Conservation (phyloP, 2,113 vertebrate species). For the Eleginops maclovinus region DNA sequence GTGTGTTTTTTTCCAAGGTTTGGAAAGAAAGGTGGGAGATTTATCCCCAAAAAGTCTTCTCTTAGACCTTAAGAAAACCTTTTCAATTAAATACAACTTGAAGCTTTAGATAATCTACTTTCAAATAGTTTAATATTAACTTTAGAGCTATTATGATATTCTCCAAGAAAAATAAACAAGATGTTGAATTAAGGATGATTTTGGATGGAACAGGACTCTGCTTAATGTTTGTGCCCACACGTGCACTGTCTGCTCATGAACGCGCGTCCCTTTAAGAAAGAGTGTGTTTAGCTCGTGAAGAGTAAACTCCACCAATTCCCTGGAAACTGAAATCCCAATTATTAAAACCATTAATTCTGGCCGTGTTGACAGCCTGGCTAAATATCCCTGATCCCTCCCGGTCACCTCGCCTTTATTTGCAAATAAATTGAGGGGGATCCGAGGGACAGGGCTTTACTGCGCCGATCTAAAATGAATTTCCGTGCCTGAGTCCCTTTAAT, state of each 20-base stretch:
- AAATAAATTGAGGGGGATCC: constrained; percentile 99
- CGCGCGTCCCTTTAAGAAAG: constrained; percentile 3
- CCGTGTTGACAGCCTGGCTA: constrained; percentile 97
- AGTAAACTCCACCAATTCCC: constrained; percentile 90
- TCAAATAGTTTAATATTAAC: too few relatives aligned
- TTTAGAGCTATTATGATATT: too few relatives aligned
- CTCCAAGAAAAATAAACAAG: background rate
- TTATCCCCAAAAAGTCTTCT: too few relatives aligned
- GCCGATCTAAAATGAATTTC: constrained; percentile 95
- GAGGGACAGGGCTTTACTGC: constrained; percentile 92
- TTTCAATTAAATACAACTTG: too few relatives aligned
- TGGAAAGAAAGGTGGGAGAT: too few relatives aligned
- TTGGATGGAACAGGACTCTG: constrained; percentile 26
- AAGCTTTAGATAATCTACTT: too few relatives aligned
- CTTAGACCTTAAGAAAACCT: too few relatives aligned
- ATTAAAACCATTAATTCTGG: constrained; percentile 99
- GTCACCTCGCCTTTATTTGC: constrained; percentile 99
- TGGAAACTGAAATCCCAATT: constrained; percentile 96
- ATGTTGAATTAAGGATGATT: constrained; percentile 47
- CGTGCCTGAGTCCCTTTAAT: constrained; percentile 97
- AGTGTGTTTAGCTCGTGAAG: constrained; percentile 80
- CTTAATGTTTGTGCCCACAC: background rate
- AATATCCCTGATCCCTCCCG: constrained; percentile 98
- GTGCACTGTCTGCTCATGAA: background rate
- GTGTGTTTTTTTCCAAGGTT: too few relatives aligned